Evolutionary conservation across 2,888 invertebrate genomes (phyloP).

Genomic region (Syritta pipiens): DNA sequence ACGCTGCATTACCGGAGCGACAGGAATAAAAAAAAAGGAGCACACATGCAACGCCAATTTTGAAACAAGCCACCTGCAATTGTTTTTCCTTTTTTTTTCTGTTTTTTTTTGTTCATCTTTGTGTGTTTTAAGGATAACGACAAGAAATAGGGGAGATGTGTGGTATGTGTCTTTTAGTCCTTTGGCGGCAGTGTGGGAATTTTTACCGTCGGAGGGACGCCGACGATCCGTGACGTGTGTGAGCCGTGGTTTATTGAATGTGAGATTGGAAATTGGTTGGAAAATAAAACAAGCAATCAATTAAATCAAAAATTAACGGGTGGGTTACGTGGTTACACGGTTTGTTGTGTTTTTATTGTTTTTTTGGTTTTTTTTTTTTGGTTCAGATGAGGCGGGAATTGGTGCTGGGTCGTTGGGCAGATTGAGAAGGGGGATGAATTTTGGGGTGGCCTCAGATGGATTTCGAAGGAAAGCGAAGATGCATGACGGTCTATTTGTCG

Average conservation of each 20-base stretch:
- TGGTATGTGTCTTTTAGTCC: neutral
- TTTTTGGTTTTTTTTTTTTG: too few species aligned
- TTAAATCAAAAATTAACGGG: slow-evolving; percentile 47
- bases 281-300: slow-evolving; percentile 67
- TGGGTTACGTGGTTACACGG: neutral
- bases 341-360: neutral
- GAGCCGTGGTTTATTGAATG: slow-evolving; percentile 63
- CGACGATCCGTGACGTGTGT: slow-evolving; percentile 63
- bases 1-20: slow-evolving; percentile 63
- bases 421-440: too few species aligned
- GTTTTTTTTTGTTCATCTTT: slow-evolving; percentile 56
- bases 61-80: slow-evolving; percentile 66
- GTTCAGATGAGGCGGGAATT: too few species aligned
- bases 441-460: too few species aligned
- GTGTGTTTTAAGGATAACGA: slow-evolving; percentile 47
- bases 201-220: slow-evolving; percentile 56
- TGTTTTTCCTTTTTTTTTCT: slow-evolving; percentile 59
- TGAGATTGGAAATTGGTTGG: slow-evolving; percentile 57
- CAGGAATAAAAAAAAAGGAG: slow-evolving; percentile 39
- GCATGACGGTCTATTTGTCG: too few species aligned
- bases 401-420: slow-evolving; percentile 19
- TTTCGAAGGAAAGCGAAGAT: too few species aligned
- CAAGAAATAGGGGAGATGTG: slow-evolving; percentile 48
- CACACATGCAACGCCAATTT: slow-evolving; percentile 14
- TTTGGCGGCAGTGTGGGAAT: slow-evolving; percentile 58